A percentile compares a stretch with the other conserved stretches of the same genome.
phyloP scores from a whole-genome alignment of 2,888 invertebrate genomes.

The Agonum fuliginosum region DNA sequence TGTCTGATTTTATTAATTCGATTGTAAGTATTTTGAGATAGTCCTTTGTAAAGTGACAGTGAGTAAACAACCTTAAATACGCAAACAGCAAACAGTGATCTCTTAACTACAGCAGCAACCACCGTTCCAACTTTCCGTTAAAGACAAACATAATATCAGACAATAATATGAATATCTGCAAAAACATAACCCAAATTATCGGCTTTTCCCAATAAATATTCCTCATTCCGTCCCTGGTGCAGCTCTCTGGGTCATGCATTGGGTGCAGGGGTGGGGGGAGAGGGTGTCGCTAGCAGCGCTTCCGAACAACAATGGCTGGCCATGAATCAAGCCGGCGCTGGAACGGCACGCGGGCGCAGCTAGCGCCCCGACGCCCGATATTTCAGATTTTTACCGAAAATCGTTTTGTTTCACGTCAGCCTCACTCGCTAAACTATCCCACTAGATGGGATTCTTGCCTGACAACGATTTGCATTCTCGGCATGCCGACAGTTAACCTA shows the following conservation, averaged over 20 bases:
- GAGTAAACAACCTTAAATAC: too few relatives aligned
- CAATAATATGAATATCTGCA: too few relatives aligned
- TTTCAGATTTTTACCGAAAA: constrained; percentile 42
- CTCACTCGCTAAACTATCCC: constrained; percentile 23
- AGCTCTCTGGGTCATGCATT: neutral
- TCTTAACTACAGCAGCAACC: too few relatives aligned
- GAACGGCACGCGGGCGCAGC: neutral
- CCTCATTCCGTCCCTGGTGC: neutral
- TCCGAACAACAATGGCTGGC: constrained; percentile 34
- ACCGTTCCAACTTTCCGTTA: too few relatives aligned
- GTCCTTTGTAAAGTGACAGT: too few relatives aligned
- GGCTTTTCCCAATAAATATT: too few relatives aligned
- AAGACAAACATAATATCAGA: too few relatives aligned
- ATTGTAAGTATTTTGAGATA: too few relatives aligned
- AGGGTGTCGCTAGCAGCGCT: neutral
- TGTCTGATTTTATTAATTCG: too few relatives aligned
- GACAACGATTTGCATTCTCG: constrained; percentile 13
- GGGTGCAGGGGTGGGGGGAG: neutral
- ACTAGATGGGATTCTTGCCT: neutral
- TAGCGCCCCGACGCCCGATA: constrained; percentile 1
- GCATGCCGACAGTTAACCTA: constrained; percentile 16
- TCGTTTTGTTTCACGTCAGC: constrained; percentile 36
- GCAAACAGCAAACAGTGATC: too few relatives aligned
- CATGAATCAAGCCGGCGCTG: constrained; percentile 19
- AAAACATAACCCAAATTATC: too few relatives aligned